Base-by-base conservation (phyloP, 2,113 vertebrate species). In the Lipophrys pholis region DNA sequence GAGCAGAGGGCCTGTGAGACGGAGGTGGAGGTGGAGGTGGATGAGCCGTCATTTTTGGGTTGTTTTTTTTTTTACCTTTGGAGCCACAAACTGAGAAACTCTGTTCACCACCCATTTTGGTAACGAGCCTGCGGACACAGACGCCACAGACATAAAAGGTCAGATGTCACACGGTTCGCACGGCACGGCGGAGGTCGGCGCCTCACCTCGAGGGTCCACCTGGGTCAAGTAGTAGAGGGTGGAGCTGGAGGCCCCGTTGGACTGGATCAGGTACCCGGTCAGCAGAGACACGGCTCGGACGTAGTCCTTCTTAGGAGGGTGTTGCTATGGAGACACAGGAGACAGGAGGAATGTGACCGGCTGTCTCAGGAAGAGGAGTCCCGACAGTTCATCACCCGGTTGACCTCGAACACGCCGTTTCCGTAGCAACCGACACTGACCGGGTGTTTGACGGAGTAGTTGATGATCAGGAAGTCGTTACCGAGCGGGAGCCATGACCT, bases 71-170 rank as follows among this genome's bases (percentile, higher is more conserved):
- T n/a, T 6, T n/a, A 95, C 94, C 94, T 95, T 95, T 0, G 95
- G 95, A 60, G 93, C 94, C 73, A 96, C 95, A 17, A 96, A 94
- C 87, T 97, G 95, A 50, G 96, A 96, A 41, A 94, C 95, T 16
- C 94, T 91, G 87, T 96, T 97, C 70, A 95, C 94, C 71, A 95
- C 95, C 95, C 94, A 96, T 87, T 96, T 97, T 8, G 94, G 94
- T 79, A 93, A 91, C 17, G 95, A 96, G 14, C 96, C 95, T 95
- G 85, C 52, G 86, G 74, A 65, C 15, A 70, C 6, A 86, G 51
- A 53, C 36, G 9, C 43, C 11, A 11, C 12, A 30, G 4, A 30
- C 2, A 30, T 4, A 6, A 36, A 8, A 2, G 11, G 30, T 39
- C 30, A 17, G 5, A 8, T 14, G 11, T 6, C 15, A 69, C 5